phyloP scores from a whole-genome alignment of 1,140 invertebrate species.

The Bombus sylvicola region DNA sequence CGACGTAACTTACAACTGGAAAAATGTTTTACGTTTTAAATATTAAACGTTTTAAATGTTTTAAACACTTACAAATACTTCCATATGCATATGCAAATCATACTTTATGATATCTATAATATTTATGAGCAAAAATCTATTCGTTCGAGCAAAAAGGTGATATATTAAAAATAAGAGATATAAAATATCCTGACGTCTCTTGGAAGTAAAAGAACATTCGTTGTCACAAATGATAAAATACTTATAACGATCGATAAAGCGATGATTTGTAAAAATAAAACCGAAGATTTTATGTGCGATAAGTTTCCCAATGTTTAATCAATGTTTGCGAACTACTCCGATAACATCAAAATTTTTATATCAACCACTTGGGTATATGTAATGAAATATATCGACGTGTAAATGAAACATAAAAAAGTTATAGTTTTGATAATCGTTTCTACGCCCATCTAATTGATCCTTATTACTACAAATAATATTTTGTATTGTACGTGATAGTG shows the following conservation, averaged over 20 bases:
- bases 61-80: not conserved
- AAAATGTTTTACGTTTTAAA: not conserved
- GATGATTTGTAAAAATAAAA: too few relatives aligned
- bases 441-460: not conserved
- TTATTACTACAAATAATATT: not conserved
- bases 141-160: too few relatives aligned
- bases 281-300: too few relatives aligned
- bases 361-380: not conserved
- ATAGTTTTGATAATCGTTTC: not conserved
- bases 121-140: too few relatives aligned
- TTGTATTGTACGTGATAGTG: not conserved
- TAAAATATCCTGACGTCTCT: too few relatives aligned
- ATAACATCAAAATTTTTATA: not conserved
- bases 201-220: too few relatives aligned
- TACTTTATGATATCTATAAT: too few relatives aligned
- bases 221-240: too few relatives aligned
- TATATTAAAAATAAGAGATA: too few relatives aligned
- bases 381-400: not conserved
- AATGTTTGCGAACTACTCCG: too few relatives aligned
- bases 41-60: not conserved
- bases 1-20: not conserved
- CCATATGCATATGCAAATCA: too few relatives aligned
- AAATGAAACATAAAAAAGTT: not conserved
- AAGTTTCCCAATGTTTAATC: too few relatives aligned
- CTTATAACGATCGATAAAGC: not conserved